Base-by-base conservation (phyloP, 2,113 vertebrate genomes). In the Amphiprion ocellaris region DNA sequence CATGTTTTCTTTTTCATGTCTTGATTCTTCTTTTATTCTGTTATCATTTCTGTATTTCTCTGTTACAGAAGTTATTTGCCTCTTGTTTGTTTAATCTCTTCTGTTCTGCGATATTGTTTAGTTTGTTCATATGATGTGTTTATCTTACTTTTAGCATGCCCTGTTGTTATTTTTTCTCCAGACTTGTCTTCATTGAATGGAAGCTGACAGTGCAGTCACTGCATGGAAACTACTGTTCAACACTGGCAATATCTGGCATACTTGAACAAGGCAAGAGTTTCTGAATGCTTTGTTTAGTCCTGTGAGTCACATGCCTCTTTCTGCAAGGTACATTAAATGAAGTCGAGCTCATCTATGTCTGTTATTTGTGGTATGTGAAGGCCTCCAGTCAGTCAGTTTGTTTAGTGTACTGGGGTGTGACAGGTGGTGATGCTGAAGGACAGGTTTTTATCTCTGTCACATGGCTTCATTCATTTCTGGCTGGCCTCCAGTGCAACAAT, bases 381-480 rank as follows among this genome's bases (percentile, higher is more conserved):
- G 41, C 53, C 56, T 74, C 47, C 12, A 10, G 49, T 69, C 23
- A 19, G 56, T 30, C n/a, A 16, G 41, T 60, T 37, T 60, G 62
- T 69, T 78, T 67, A 53, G 72, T 77, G 73, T 66, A 54, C 66
- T 5, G 15, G 73, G 79, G 87, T 62, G 85, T 81, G 84, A 74
- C 90, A 87, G 69, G 82, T 86, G 80, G 5, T 21, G 21, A 76
- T 9, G 30, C 19, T 65, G 64, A 84, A 68, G 55, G 68, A 84
- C 82, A 54, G 81, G 78, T 87, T 88, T 83, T 61, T 67, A 70
- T 74, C n/a, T 79, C 37, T 53, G 60, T 82, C 77, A 82, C 16
- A 23, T 70, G 69, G 14, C 79, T 73, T 67, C 63, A 64, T 67
- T 71, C 55, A 78, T 67, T 39, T 81, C 73, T 73, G 63, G 24